Conservation (phyloP, 2,797 vertebrate species). For the Lepilemur septentrionalis region DNA sequence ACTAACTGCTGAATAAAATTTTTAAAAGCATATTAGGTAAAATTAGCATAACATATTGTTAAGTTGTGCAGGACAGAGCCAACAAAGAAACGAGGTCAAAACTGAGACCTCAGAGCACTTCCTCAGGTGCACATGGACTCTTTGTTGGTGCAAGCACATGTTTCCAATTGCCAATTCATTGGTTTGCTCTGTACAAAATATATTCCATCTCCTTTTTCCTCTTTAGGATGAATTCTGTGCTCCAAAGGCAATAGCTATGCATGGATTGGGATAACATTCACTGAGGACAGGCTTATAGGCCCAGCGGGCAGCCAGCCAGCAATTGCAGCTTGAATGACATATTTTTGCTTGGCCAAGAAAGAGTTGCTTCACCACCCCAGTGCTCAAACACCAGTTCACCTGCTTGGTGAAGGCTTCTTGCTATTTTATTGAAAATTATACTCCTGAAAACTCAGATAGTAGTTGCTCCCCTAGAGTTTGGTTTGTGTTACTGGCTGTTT, state of each 20-base stretch:
- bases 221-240: not conserved
- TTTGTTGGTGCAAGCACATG: not conserved
- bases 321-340: slow-evolving; percentile 64
- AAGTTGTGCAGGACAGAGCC: not conserved
- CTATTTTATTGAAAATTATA: slow-evolving; percentile 64
- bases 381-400: slow-evolving; percentile 63
- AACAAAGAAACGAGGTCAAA: not conserved
- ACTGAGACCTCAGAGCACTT: not conserved
- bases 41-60: not conserved
- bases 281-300: slow-evolving; percentile 21
- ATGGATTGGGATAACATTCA: not conserved
- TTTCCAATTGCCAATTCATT: not conserved
- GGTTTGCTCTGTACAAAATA: not conserved
- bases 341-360: slow-evolving; percentile 62
- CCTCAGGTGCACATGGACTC: not conserved
- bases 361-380: slow-evolving; percentile 29
- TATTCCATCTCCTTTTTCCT: not conserved
- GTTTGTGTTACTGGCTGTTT: slow-evolving; percentile 61
- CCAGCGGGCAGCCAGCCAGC: slow-evolving; percentile 61
- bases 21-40: not conserved
- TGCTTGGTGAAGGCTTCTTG: slow-evolving; percentile 62
- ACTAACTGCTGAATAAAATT: slow-evolving; percentile 5
- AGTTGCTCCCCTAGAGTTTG: slow-evolving; percentile 52
- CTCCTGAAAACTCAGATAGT: slow-evolving; percentile 31
- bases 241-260: slow-evolving; percentile 1